Conservation (phyloP, 2,797 vertebrate genomes). For the Takifugu rubripes region DNA sequence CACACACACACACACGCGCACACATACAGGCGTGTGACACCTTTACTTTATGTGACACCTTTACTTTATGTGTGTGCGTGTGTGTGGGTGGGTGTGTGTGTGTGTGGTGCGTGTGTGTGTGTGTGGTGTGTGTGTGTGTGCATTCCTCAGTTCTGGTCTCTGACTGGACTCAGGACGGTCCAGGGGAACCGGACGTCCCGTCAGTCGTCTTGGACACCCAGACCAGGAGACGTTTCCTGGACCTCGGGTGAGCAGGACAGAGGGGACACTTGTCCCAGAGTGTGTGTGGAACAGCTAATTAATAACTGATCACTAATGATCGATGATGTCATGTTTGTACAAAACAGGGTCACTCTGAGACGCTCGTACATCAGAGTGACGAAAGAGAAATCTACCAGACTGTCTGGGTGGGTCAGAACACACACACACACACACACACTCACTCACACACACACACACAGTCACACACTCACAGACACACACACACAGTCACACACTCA, state of each 20-base stretch:
- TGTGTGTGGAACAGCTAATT: not conserved
- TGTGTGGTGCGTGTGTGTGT: conserved; percentile 1
- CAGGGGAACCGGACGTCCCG: not conserved
- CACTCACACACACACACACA: too few species aligned
- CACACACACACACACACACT: too few species aligned
- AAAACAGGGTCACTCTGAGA: not conserved
- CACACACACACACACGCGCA: not conserved
- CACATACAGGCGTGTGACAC: not conserved
- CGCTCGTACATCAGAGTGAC: conserved; percentile 1
- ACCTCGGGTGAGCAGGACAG: not conserved
- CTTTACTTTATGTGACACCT: too few species aligned
- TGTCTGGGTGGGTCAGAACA: not conserved
- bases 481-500: too few species aligned
- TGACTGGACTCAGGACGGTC: not conserved
- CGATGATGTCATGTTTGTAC: too few species aligned
- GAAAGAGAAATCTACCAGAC: not conserved
- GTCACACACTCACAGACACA: too few species aligned
- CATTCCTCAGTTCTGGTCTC: not conserved
- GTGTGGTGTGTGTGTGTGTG: conserved; percentile 2
- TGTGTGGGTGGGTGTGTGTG: not conserved
- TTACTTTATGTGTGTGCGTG: not conserved
- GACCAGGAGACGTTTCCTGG: not conserved
- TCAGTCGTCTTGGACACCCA: not conserved
- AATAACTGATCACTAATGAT: not conserved
- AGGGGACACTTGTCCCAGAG: not conserved